Base-by-base conservation (phyloP, 1,140 invertebrate species). In the Pseudomyrmex concolor region DNA sequence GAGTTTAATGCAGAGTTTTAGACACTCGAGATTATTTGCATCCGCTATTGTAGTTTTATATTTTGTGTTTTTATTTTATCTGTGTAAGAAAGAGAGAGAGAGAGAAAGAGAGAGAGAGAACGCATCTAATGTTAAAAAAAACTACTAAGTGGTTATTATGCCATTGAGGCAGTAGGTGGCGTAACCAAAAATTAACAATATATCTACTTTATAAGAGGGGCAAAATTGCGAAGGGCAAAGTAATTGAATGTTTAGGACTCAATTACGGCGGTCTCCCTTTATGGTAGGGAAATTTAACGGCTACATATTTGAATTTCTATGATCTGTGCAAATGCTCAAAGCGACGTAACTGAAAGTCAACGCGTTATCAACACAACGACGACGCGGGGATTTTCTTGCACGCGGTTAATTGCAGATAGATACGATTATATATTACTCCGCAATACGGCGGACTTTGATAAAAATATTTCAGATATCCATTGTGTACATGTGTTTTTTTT, bases 201-300 rank as follows among this genome's bases (percentile, higher is more conserved):
- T 48, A 15, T n/a, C 19, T 17, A 25, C 22, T 55, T 7, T 57
- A n/a, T 66, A 55, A 64, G 43, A 59, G 15, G 8, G 19, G 5
- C 2, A 45, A 48, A 22, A 15, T 25, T 54, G 48, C 12, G 3
- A 17, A 77, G 19, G n/a, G 68, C 12, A 8, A 63, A 48, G 51
- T 57, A 78, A 78, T 67, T 57, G 63, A 78, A 78, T 78, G 74
- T 78, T 78, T 57, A 67, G 76, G 10, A 34, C n/a, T 45, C 25
- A 68, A 48, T 78, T 59, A 57, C 60, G 48, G 22, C 17, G 50
- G 13, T 55, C n/a, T 25, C 34, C 13, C 25, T 57, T 78, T 70
- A 59, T 19, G 19, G 34, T 17, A 57, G 19, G 43, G 57, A 59
- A 78, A 78, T 70, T 68, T 68, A 78, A 78, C 57, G 51, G 9